Conservation (phyloP, 2,888 invertebrate genomes). For the Chalcosyrphus nemorum region DNA sequence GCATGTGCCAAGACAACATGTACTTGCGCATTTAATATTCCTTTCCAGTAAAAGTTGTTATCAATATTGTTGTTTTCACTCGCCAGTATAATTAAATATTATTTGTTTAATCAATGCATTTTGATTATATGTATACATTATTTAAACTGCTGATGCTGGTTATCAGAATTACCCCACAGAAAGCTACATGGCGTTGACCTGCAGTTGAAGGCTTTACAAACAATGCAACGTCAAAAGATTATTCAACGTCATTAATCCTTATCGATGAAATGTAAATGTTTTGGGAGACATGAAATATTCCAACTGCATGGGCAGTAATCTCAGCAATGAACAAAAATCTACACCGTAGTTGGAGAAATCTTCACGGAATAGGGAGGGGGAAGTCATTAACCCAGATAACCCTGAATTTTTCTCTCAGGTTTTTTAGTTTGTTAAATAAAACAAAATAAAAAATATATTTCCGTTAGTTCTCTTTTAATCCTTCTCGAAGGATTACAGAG, state of each 20-base stretch:
- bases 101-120: not conserved
- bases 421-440: no score
- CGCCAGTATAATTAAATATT: not conserved
- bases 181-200: constrained; percentile 15
- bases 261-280: not conserved
- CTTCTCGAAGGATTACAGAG: no score
- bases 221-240: constrained; percentile 1
- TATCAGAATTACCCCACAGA: constrained; percentile 21
- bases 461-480: no score
- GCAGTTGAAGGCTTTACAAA: not conserved
- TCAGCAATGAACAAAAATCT: no score
- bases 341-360: no score
- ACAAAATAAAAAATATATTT: no score
- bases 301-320: no score
- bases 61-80: not conserved
- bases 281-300: no score
- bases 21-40: not conserved
- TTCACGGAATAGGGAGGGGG: no score
- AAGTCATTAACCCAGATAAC: no score
- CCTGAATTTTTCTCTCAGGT: no score
- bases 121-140: not conserved
- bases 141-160: not conserved
- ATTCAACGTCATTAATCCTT: not conserved
- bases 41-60: not conserved
- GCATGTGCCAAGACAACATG: no score